These are phyloP conservation scores for Peucedramus taeniatus DNA, from an alignment of 2,113 vertebrate species.

Conservation along the genomic window DNA sequence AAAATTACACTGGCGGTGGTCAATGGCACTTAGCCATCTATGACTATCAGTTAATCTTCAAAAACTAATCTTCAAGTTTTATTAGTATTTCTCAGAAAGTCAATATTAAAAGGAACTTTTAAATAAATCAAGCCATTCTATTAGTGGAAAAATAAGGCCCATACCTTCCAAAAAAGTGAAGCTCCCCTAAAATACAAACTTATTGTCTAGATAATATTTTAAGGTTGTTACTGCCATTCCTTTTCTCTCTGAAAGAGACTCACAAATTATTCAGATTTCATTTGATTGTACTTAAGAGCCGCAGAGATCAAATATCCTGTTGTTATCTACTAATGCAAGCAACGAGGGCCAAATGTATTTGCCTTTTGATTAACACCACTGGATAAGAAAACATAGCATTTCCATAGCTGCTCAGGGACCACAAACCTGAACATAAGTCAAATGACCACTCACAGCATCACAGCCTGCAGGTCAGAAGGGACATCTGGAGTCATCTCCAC, in stretches of 20 bases:
- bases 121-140: neutral
- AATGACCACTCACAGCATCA: neutral
- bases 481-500: neutral
- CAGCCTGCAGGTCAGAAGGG: neutral
- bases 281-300: neutral
- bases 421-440: neutral
- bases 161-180: neutral
- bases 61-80: neutral
- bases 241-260: neutral
- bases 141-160: neutral
- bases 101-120: neutral
- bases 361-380: neutral
- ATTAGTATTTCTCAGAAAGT: neutral
- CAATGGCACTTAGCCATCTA: neutral
- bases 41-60: neutral
- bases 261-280: neutral
- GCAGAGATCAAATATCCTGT: neutral
- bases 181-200: neutral
- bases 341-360: neutral
- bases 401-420: neutral
- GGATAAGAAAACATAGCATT: neutral
- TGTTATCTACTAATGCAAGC: neutral
- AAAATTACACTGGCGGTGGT: neutral
- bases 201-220: neutral
- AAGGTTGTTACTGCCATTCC: neutral